Evolutionary conservation across 2,113 vertebrate species (phyloP), one percentile per base, ranked within the genome.

Genomic region (Atractosteus spatula): DNA sequence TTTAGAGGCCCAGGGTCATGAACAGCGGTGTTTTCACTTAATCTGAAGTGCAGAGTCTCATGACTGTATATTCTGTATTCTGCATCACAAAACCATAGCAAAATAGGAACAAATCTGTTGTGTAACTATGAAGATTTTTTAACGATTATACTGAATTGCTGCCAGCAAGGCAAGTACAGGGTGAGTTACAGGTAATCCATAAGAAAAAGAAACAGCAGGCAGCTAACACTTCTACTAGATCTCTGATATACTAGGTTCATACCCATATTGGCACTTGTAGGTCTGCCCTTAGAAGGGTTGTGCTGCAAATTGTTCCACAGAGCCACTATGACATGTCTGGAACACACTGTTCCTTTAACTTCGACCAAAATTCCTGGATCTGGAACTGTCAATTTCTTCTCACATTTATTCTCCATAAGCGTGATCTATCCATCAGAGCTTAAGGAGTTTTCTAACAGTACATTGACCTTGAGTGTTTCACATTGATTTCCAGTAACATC

Each of bases 401-500:
- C 86, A 83, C 89, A 87, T 94, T 94, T 87, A 88, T 88, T 93
- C 90, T 82, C 89, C 87, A 88, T 82, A 86, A 89, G 88, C 87
- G 91, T 88, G 87, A 93, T 93, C 93, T 92, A 97, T 98, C 96
- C 87, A 93, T 97, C 95, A 97, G 93, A 81, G 89, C 93, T 93
- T 94, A 96, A 95, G 94, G 96, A 96, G 93, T 96, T 96, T 95
- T 94, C 94, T 94, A 95, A 95, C 94, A 96, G 94, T 96, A 96
- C 96, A 96, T 96, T 99, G 96, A 98, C 97, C 97, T 99, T 99
- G 96, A 98, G 94, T 94, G 93, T 71, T 73, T 91, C 89, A 83
- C 94, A 98, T 97, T 95, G 97, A 99, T 99, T 98, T 98, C 96
- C 94, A 93, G 95, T 96, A 96, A 95, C 90, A 81, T 89, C 90